These are phyloP conservation scores for Oegoconia quadripuncta DNA, from an alignment of 2,888 invertebrate genomes.

Conservation along the genomic window DNA sequence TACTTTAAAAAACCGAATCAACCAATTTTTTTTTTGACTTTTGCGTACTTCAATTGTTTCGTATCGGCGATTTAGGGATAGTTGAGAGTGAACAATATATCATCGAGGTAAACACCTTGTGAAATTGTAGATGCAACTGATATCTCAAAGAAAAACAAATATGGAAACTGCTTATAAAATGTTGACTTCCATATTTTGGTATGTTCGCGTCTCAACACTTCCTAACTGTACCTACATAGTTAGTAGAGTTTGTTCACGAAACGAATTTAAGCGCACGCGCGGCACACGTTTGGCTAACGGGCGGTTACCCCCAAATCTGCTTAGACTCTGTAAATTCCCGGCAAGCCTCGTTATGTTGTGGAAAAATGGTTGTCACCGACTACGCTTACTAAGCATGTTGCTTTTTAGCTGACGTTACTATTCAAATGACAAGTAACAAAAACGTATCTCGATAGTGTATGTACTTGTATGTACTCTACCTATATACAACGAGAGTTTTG, in stretches of 20 bases:
- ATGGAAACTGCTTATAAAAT: neutral
- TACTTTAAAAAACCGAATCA: no score
- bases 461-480: no score
- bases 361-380: neutral
- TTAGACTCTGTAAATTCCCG: conserved; percentile 5
- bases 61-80: no score
- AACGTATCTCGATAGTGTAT: no score
- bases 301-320: conserved; percentile 4
- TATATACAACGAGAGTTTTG: no score
- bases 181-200: neutral
- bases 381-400: neutral
- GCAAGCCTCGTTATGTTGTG: neutral
- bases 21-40: no score
- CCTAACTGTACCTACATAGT: conserved; percentile 16
- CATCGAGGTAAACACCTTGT: no score
- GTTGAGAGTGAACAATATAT: no score
- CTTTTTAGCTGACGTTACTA: neutral
- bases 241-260: conserved; percentile 18
- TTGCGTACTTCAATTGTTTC: no score
- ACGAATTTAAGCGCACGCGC: conserved; percentile 14
- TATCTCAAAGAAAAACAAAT: no score
- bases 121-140: no score
- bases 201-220: conserved; percentile 9
- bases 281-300: conserved; percentile 1
- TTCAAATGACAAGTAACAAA: neutral